These are phyloP conservation scores for Lasioglossum zephyrum DNA, from an alignment of 2,888 invertebrate species.

Conservation along the genomic window DNA sequence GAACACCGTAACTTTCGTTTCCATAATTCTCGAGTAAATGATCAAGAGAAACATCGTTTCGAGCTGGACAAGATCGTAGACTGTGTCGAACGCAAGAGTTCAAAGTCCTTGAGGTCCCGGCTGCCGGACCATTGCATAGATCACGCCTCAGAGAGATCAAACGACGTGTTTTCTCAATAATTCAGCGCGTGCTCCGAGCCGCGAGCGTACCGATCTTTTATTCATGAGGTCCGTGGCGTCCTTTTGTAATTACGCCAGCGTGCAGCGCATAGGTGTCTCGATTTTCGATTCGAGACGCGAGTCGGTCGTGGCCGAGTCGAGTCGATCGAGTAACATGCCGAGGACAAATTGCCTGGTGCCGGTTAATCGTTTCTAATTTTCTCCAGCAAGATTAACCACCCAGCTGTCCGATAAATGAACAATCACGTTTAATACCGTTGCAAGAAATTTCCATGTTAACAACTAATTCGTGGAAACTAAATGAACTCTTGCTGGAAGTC, in stretches of 20 bases:
- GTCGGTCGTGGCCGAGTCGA: slow-evolving; percentile 31
- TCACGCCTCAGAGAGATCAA: slow-evolving; percentile 39
- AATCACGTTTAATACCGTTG: not conserved
- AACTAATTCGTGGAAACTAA: not conserved
- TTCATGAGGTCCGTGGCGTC: slow-evolving; percentile 67
- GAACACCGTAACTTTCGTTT: too few relatives aligned
- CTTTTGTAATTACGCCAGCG: slow-evolving; percentile 71
- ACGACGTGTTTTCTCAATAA: slow-evolving; percentile 69
- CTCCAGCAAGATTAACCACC: not conserved
- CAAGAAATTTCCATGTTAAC: not conserved
- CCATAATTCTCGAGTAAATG: too few relatives aligned
- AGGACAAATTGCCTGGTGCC: not conserved
- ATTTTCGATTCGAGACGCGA: slow-evolving; percentile 64
- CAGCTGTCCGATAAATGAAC: not conserved
- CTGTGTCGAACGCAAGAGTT: not conserved
- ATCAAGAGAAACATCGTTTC: too few relatives aligned
- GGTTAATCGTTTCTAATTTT: not conserved
- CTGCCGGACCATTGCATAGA: not conserved
- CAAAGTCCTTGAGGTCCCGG: not conserved
- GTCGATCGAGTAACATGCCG: not conserved
- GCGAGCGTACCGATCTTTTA: slow-evolving; percentile 68
- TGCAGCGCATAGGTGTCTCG: slow-evolving; percentile 51
- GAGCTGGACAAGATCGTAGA: not conserved
- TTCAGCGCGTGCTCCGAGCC: slow-evolving; percentile 71
- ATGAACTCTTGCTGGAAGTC: not conserved